These are phyloP conservation scores for Trichomalopsis sarcophagae DNA, from an alignment of 1,140 invertebrate genomes.

Conservation along the genomic window DNA sequence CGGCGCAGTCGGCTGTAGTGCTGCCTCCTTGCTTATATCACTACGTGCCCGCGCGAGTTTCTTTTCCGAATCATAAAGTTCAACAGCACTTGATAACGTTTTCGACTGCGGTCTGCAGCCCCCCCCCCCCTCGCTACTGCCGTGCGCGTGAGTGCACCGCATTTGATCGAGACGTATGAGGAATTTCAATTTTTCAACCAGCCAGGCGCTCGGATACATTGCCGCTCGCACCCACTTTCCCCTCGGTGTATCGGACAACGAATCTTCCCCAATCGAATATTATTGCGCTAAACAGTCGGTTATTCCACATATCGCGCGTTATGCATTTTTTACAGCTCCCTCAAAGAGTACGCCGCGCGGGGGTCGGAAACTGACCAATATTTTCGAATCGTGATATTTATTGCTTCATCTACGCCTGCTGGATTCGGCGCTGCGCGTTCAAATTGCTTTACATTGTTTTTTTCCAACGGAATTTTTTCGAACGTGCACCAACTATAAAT, in stretches of 20 bases:
- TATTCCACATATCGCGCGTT: not conserved
- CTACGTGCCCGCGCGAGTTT: not conserved
- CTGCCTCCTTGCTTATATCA: not conserved
- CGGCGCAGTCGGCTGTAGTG: not conserved
- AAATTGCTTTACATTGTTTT: constrained; percentile 1
- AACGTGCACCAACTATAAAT: not conserved
- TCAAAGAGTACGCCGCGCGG: not conserved
- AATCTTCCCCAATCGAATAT: not conserved
- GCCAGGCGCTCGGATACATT: too few species aligned
- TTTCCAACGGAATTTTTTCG: not conserved
- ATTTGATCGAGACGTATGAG: not conserved
- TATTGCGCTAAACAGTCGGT: not conserved
- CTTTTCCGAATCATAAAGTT: constrained; percentile 19
- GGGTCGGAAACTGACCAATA: not conserved
- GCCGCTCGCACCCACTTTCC: not conserved
- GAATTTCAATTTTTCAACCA: constrained; percentile 6
- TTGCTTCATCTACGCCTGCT: not conserved
- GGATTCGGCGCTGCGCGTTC: not conserved
- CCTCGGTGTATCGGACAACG: not conserved
- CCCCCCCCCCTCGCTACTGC: not conserved
- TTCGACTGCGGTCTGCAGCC: not conserved
- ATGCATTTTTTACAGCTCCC: not conserved
- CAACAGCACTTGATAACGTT: constrained; percentile 21
- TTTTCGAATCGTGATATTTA: not conserved
- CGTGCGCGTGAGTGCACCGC: not conserved